These are phyloP conservation scores for Petrocephalus sullivani DNA, from an alignment of 2,797 vertebrate species.

Conservation along the genomic window DNA sequence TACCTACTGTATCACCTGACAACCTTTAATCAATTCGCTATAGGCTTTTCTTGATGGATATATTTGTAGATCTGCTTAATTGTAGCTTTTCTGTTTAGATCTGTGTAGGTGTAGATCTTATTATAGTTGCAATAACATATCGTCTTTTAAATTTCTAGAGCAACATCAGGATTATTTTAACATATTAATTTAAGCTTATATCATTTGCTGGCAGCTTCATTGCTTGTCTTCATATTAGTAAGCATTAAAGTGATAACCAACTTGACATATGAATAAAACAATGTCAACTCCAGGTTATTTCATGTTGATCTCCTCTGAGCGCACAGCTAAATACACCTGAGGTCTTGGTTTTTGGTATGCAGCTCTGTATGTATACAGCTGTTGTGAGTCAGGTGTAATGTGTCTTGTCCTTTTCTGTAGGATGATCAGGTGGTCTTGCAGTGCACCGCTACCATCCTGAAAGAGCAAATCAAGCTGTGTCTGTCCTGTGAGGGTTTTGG, in stretches of 20 bases:
- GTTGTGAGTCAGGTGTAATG: background rate
- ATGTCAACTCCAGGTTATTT: background rate
- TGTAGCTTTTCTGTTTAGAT: background rate
- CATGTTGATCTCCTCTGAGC: background rate
- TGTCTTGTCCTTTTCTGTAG: conserved; percentile 42
- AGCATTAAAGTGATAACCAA: background rate
- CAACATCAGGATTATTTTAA: background rate
- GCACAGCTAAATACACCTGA: background rate
- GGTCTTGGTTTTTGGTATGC: background rate
- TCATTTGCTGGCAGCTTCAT: background rate
- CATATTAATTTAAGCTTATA: background rate
- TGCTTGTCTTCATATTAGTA: background rate
- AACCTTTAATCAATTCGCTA: background rate
- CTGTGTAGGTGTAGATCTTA: background rate
- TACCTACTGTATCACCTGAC: background rate
- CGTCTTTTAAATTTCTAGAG: background rate
- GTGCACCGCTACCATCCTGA: conserved; percentile 80
- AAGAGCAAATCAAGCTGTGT: conserved; percentile 87
- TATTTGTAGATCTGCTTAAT: background rate
- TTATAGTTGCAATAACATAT: background rate
- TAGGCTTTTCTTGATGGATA: background rate
- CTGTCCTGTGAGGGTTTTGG: conserved; percentile 87
- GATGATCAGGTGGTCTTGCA: conserved; percentile 85
- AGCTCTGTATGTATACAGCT: background rate
- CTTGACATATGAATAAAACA: background rate